These are phyloP conservation scores for Hoplodrina ambigua DNA, from an alignment of 2,888 invertebrate species.

Conservation along the genomic window DNA sequence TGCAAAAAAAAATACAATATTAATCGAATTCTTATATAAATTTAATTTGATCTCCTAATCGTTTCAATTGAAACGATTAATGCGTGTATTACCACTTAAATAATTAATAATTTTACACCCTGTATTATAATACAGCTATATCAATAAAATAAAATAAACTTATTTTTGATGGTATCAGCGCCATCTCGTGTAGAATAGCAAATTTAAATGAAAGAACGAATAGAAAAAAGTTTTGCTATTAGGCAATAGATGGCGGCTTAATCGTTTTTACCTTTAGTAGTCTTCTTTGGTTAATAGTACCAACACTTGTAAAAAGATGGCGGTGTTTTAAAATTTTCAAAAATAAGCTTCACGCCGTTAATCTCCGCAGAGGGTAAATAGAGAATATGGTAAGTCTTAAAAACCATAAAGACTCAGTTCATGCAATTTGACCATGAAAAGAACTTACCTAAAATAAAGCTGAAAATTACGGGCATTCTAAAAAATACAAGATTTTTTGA, in stretches of 20 bases:
- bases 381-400: neutral
- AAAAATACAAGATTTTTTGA: no score
- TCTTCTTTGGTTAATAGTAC: neutral
- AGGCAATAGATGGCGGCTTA: slow-evolving; percentile 55
- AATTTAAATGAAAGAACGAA: neutral
- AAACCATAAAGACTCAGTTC: neutral
- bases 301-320: slow-evolving; percentile 37
- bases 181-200: slow-evolving; percentile 73
- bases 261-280: neutral
- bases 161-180: slow-evolving; percentile 20
- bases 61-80: neutral
- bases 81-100: neutral
- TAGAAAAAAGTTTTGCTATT: slow-evolving; percentile 36
- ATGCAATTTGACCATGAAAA: neutral
- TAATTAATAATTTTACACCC: neutral
- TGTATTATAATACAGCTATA: neutral
- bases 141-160: no score
- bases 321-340: neutral
- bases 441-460: no score
- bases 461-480: no score
- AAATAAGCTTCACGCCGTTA: neutral
- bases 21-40: no score
- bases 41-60: neutral
- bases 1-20: no score
- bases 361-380: neutral